These are phyloP conservation scores for Anguilla obscura DNA, from an alignment of 2,797 vertebrate genomes.

Conservation along the genomic window DNA sequence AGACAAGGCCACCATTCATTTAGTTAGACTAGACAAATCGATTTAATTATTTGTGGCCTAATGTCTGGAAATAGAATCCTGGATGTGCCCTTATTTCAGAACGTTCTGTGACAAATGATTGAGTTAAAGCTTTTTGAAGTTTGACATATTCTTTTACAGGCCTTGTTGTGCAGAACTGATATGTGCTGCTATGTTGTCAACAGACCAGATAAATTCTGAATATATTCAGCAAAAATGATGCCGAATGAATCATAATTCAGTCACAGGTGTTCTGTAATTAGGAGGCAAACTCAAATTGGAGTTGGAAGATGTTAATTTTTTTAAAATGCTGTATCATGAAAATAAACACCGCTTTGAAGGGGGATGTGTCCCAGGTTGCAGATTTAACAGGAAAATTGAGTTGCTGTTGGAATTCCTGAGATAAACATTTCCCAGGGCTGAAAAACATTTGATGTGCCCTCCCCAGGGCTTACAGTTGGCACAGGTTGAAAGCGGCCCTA, in stretches of 20 bases:
- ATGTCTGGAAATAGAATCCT: neutral
- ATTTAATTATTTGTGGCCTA: conserved; percentile 6
- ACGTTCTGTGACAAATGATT: neutral
- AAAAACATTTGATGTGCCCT: neutral
- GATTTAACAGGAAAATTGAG: neutral
- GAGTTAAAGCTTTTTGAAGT: conserved; percentile 3
- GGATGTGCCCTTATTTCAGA: neutral
- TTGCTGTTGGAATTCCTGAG: neutral
- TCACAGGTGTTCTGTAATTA: neutral
- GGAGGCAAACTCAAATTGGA: neutral
- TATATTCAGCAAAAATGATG: neutral
- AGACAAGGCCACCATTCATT: neutral
- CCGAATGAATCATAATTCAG: neutral
- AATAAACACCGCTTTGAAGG: neutral
- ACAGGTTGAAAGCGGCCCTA: neutral
- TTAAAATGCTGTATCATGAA: too few species aligned
- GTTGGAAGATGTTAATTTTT: neutral
- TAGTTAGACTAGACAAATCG: neutral
- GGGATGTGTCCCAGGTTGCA: neutral
- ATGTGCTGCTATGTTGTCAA: neutral
- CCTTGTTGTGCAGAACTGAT: neutral
- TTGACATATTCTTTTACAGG: neutral
- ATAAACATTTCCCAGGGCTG: neutral
- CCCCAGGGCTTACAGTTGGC: neutral
- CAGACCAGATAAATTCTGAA: neutral